Evolutionary conservation across 2,113 vertebrate genomes (phyloP), one percentile per base, ranked within the genome.

Genomic region (Vireo altiloquus): DNA sequence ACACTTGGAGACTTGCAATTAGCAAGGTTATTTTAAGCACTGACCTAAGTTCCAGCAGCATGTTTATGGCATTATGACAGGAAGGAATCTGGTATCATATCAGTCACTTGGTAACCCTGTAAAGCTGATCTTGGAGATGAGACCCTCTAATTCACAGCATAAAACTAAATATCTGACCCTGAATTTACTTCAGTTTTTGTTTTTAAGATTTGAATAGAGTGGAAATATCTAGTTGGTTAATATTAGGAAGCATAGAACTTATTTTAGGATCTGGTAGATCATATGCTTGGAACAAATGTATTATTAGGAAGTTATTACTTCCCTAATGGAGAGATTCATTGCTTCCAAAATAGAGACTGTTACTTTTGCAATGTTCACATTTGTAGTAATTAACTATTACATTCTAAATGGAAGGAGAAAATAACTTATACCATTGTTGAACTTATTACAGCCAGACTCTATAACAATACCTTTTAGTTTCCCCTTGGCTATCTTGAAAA

Each of bases 1-100:
- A 96, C 98, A 97, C 97, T 97, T 97, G 97, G 80, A 96, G 88
- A 89, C 97, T 98, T 97, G 97, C 95, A 98, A 98, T 97, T 97
- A 97, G 97, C 95, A 94, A 95, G 91, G 97, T 97, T 99, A 98
- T 98, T 99, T 99, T 98, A 94, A 97, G 98, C 96, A 24, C 95
- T 98, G 98, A 98, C 97, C 98, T 98, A 98, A 97, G 97, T 97
- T 96, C 96, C 96, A 96, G 91, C 91, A 97, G 97, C 98, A 98
- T 98, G 97, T 94, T 96, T 96, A 94, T 96, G 96, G 96, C 96
- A 87, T 81, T 96, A 88, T 92, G 92, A 97, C 95, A 94, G 96
- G 95, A 96, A 96, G 81, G 95, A 95, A 90, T 97, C 96, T 74
- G 81, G 93, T 96, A 89, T 95, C 88, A 31, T 68, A 93, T 94